Evolutionary conservation across 2,888 invertebrate species (phyloP).

Genomic region (Sphaerophoria taeniata): DNA sequence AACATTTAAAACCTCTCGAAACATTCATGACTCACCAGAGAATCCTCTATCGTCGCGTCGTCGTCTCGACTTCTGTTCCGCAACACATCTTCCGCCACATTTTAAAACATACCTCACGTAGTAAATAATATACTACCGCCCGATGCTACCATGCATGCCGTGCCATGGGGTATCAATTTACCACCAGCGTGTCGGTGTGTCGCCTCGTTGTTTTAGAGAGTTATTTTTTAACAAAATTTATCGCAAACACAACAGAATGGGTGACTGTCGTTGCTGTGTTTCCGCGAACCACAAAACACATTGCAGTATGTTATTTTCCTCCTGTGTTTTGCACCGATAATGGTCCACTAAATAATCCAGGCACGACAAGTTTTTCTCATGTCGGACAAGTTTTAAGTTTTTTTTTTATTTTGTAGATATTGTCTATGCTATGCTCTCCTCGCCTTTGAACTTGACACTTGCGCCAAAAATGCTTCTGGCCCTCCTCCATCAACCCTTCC

Average conservation of each 20-base stretch:
- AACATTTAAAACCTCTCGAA: constrained; percentile 27
- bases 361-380: constrained; percentile 69
- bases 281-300: constrained; percentile 67
- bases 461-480: constrained; percentile 43
- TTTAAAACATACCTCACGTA: constrained; percentile 45
- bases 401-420: constrained; percentile 20
- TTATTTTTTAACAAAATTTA: constrained; percentile 70
- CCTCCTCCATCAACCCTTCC: too few relatives aligned
- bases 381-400: constrained; percentile 44
- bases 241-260: constrained; percentile 48
- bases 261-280: constrained; percentile 63
- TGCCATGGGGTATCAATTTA: constrained; percentile 57
- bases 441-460: constrained; percentile 72
- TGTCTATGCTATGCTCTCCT: constrained; percentile 34
- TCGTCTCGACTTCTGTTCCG: too few relatives aligned
- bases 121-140: constrained; percentile 41
- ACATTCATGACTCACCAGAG: constrained; percentile 52
- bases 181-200: constrained; percentile 57
- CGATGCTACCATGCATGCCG: too few relatives aligned
- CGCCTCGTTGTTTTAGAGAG: constrained; percentile 57
- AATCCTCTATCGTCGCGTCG: constrained; percentile 16
- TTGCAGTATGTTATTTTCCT: constrained; percentile 43
- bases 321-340: constrained; percentile 41
- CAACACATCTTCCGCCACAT: constrained; percentile 25
- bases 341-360: constrained; percentile 71